phyloP scores from a whole-genome alignment of 1,140 invertebrate species.

The Drosophila ohnishii region DNA sequence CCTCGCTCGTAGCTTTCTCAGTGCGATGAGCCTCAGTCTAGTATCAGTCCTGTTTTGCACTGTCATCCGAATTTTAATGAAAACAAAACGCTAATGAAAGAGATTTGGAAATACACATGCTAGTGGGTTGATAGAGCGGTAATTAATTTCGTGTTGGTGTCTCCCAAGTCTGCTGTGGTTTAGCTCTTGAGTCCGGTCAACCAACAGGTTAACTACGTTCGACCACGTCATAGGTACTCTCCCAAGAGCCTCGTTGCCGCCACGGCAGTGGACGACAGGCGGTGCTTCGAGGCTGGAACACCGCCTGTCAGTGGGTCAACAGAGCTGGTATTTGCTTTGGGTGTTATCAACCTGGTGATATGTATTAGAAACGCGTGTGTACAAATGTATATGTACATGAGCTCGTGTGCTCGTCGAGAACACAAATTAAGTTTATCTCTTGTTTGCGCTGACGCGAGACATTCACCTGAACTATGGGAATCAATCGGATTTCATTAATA shows the following conservation, averaged over 20 bases:
- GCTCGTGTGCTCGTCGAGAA: slow-evolving; percentile 3
- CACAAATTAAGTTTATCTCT: slow-evolving; percentile 7
- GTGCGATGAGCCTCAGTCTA: background rate
- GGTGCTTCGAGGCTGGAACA: slow-evolving; percentile 35
- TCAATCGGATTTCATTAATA: background rate
- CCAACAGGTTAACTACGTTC: background rate
- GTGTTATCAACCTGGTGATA: slow-evolving; percentile 28
- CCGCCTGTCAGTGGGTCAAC: slow-evolving; percentile 48
- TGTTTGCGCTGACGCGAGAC: background rate
- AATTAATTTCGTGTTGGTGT: slow-evolving; percentile 17
- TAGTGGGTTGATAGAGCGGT: slow-evolving; percentile 15
- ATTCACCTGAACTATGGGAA: background rate
- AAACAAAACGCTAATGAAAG: slow-evolving; percentile 15
- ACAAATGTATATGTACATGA: background rate
- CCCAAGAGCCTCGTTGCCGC: background rate
- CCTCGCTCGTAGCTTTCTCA: background rate
- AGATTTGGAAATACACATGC: slow-evolving; percentile 22
- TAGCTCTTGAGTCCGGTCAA: background rate
- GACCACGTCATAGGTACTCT: slow-evolving; percentile 25
- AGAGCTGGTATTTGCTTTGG: slow-evolving; percentile 12
- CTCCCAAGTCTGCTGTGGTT: background rate
- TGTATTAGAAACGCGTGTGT: slow-evolving; percentile 17
- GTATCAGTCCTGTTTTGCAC: slow-evolving; percentile 14
- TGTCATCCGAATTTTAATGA: slow-evolving; percentile 29
- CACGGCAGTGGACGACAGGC: slow-evolving; percentile 22